phyloP scores from a whole-genome alignment of 2,797 vertebrate genomes.

The Poecile montanus region DNA sequence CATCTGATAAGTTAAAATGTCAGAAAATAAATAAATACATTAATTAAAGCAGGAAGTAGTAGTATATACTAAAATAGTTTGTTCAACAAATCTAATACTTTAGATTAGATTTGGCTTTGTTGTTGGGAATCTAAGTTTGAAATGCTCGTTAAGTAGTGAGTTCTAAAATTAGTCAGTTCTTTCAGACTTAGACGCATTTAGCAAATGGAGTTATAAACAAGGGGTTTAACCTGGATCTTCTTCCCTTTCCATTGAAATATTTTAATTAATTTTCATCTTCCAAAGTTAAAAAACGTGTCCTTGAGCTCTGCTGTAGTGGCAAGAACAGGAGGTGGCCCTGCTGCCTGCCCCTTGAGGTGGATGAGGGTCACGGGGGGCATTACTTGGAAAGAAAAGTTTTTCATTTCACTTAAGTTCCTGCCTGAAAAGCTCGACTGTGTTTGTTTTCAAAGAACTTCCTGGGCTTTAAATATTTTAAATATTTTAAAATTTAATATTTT shows the following conservation, averaged over 20 bases:
- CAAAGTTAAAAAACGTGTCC: not conserved
- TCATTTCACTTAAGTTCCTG: not conserved
- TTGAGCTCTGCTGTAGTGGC: not conserved
- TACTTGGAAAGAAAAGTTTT: not conserved
- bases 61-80: not conserved
- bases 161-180: accelerated
- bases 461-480: not conserved
- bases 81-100: not conserved
- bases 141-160: not conserved
- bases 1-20: not conserved
- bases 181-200: not conserved
- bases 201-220: not conserved
- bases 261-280: not conserved
- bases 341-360: not conserved
- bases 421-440: accelerated
- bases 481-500: too few relatives aligned
- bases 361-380: not conserved
- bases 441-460: not conserved
- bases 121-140: not conserved
- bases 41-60: not conserved
- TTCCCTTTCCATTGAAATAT: not conserved
- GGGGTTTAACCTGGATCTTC: not conserved
- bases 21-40: not conserved
- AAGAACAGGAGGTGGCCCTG: not conserved
- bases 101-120: not conserved